Evolutionary conservation across 2,113 vertebrate genomes (phyloP).

Genomic region (Struthio camelus): DNA sequence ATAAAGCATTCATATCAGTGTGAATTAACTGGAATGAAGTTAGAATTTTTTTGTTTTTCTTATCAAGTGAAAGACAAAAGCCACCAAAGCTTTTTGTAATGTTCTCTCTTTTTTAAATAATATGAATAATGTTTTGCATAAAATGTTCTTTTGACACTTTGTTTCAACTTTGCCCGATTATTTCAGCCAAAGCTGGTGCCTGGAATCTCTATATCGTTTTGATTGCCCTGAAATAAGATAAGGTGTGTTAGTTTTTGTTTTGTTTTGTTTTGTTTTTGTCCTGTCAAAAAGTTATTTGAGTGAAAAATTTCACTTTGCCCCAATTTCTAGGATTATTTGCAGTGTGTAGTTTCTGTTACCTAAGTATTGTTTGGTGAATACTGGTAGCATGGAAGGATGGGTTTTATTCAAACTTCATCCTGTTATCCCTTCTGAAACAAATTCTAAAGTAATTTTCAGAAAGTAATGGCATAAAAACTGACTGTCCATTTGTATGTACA

Average conservation of each 20-base stretch:
- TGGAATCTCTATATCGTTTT: neutral
- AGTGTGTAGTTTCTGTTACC: neutral
- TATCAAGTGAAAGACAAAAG: neutral
- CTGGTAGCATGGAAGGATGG: neutral
- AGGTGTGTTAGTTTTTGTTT: too few species aligned
- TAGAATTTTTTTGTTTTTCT: neutral
- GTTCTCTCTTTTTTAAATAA: neutral
- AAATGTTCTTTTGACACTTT: neutral
- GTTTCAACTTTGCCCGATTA: neutral
- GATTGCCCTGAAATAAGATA: neutral
- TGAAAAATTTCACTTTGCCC: neutral
- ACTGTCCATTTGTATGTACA: neutral
- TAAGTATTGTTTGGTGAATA: neutral
- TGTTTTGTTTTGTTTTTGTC: neutral
- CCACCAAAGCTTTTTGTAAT: accelerated
- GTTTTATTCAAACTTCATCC: neutral
- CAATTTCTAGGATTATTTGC: neutral
- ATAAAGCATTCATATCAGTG: too few species aligned
- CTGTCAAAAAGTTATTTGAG: accelerated
- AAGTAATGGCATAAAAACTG: neutral
- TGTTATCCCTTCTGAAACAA: neutral
- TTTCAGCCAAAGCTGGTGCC: neutral
- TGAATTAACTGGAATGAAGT: too few species aligned
- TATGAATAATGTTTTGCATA: neutral
- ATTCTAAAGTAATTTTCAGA: neutral